Percentiles rank a stretch among this genome's conserved stretches.
phyloP scores from a whole-genome alignment of 2,888 invertebrate genomes.

The Myathropa florea region DNA sequence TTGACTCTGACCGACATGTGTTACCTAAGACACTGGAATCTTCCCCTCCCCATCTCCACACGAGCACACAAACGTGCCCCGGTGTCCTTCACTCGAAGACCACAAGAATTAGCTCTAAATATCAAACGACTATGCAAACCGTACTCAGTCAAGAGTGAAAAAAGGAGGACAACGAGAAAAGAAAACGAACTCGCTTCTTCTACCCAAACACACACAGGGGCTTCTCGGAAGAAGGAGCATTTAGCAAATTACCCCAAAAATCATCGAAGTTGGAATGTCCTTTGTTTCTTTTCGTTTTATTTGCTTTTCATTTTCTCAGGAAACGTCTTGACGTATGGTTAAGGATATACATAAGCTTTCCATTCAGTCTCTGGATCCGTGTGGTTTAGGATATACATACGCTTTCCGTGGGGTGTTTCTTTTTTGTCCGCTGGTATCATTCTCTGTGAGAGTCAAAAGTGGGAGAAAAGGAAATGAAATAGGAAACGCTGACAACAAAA shows the following conservation, averaged over 20 bases:
- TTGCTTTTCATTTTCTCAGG: slow-evolving; percentile 51
- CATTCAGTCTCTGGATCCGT: not conserved
- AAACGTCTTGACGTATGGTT: slow-evolving; percentile 22
- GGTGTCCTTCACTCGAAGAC: not conserved
- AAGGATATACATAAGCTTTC: not conserved
- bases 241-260: slow-evolving; percentile 33
- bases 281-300: slow-evolving; percentile 29
- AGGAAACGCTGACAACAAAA: not conserved
- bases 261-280: slow-evolving; percentile 19
- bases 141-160: not conserved
- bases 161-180: not conserved
- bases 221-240: slow-evolving; percentile 17
- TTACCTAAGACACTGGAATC: no score
- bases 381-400: not conserved
- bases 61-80: not conserved
- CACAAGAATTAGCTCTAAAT: not conserved
- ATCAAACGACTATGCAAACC: slow-evolving; percentile 5
- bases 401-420: not conserved
- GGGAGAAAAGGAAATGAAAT: not conserved
- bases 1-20: not conserved
- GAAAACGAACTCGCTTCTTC: not conserved
- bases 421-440: not conserved
- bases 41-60: no score
- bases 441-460: slow-evolving; percentile 25
- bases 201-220: not conserved